phyloP scores from a whole-genome alignment of 1,140 invertebrate genomes.

The Phthorimaea operculella region DNA sequence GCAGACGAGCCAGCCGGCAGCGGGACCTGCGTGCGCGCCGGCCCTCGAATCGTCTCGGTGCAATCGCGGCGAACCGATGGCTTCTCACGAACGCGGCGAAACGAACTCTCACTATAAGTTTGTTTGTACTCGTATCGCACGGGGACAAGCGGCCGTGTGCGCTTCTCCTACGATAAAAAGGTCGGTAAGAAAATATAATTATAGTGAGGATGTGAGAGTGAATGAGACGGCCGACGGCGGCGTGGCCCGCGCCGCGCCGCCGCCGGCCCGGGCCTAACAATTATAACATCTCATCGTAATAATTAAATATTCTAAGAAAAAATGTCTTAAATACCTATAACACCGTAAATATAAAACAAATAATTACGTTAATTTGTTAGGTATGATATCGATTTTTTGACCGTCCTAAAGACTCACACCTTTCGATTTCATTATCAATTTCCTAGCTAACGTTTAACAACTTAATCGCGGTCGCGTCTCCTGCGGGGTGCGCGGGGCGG shows the following conservation, averaged over 20 bases:
- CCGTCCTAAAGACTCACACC: conserved; percentile 63
- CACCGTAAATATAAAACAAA: conserved; percentile 69
- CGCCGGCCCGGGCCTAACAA: conserved; percentile 60
- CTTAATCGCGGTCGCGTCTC: conserved; percentile 61
- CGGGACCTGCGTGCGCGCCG: background rate
- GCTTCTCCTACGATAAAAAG: conserved; percentile 65
- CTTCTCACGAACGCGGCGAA: conserved; percentile 64
- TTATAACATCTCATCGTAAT: conserved; percentile 66
- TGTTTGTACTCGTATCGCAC: conserved; percentile 63
- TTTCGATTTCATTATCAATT: conserved; percentile 67
- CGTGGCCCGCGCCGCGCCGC: conserved; percentile 38
- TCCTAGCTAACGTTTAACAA: conserved; percentile 68
- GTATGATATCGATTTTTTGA: conserved; percentile 66
- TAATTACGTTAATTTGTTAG: conserved; percentile 68
- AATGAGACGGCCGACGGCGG: conserved; percentile 57
- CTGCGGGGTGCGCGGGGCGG: conserved; percentile 41
- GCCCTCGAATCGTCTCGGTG: conserved; percentile 46
- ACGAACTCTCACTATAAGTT: conserved; percentile 60
- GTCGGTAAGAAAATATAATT: conserved; percentile 67
- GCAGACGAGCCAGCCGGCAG: no score
- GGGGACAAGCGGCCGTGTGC: conserved; percentile 65
- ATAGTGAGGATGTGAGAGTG: conserved; percentile 65
- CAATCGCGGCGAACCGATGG: conserved; percentile 65
- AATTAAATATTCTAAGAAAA: conserved; percentile 68
- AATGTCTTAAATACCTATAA: conserved; percentile 68